Conservation (phyloP, 2,113 vertebrate genomes). For the Hassar affinis region DNA sequence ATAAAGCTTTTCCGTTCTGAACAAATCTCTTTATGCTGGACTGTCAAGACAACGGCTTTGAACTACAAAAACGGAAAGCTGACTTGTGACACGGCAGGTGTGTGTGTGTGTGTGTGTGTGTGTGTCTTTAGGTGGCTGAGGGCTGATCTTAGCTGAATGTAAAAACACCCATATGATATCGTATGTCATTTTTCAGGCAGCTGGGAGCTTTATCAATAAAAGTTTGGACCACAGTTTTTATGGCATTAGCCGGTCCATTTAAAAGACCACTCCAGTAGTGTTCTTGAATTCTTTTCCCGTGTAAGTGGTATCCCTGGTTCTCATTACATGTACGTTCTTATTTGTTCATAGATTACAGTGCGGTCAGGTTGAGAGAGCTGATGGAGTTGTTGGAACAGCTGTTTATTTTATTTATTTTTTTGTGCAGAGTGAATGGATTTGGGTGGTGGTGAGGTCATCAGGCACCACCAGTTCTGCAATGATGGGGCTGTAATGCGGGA, state of each 20-base stretch:
- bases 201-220: constrained; percentile 1
- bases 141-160: constrained; percentile 6
- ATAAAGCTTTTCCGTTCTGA: not conserved
- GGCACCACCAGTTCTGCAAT: not conserved
- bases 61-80: not conserved
- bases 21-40: constrained; percentile 20
- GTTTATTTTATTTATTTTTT: not conserved
- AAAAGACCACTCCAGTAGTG: not conserved
- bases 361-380: not conserved
- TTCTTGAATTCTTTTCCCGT: not conserved
- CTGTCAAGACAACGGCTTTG: constrained; percentile 13
- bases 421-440: not conserved
- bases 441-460: not conserved
- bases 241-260: not conserved
- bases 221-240: not conserved
- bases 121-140: not conserved
- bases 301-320: not conserved
- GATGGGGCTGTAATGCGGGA: not conserved
- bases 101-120: constrained; percentile 8
- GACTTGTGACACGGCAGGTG: constrained; percentile 3
- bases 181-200: constrained; percentile 17
- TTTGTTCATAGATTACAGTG: not conserved
- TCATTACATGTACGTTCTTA: not conserved
- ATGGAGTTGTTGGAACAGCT: not conserved
- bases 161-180: not conserved